Evolutionary conservation across 37 sponge, comb jelly and placozoan genomes (phyloP), one percentile per base, ranked within the genome.

Genomic region (Agelas oroides): DNA sequence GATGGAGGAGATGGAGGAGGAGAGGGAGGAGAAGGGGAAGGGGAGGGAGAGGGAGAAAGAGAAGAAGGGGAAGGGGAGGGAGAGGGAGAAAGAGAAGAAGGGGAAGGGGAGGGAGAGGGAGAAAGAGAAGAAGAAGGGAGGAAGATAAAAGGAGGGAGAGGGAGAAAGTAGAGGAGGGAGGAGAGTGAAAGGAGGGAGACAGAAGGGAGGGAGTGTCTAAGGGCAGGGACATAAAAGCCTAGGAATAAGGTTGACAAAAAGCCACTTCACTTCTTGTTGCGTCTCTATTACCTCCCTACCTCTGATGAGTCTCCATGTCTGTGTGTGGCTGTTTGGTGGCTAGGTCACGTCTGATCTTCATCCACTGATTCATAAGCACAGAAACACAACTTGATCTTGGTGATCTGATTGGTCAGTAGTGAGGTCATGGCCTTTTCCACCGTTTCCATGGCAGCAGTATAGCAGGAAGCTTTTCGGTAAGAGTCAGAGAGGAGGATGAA

Each of bases 381-480:
- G 46, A 21, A 0, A 52, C 39, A 35, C 28, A 28, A 16, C 40
- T 56, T 14, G 5, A 0, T 17, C 35, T 25, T 19, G 33, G 2
- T n/a, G 16, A 70, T 32, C 33, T 64, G 85, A 31, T 65, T 60
- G 17, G 68, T 39, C 11, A 76, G 77, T 13, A 84, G 53, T 12
- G 65, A 37, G 5, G 31, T 23, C 2, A 84, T 25, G 15, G 39
- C 68, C 18, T 53, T 76, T 3, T 33, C 52, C n/a, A 76, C 25
- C 36, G 84, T 73, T 72, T 20, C 61, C 73, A 83, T 72, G 28
- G 84, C 84, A 73, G 20, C 74, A 59, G 16, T 5, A 21, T 57
- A 75, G 37, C 59, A 12, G 30, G 25, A 24, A 3, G 19, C 27
- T 58, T 53, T 67, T 17, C n/a, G 34, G 37, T 68, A 37, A 0